A percentile compares a stretch with the other conserved stretches of the same genome.
Conservation (phyloP, 1,140 invertebrate species). For the Diuraphis noxia region DNA sequence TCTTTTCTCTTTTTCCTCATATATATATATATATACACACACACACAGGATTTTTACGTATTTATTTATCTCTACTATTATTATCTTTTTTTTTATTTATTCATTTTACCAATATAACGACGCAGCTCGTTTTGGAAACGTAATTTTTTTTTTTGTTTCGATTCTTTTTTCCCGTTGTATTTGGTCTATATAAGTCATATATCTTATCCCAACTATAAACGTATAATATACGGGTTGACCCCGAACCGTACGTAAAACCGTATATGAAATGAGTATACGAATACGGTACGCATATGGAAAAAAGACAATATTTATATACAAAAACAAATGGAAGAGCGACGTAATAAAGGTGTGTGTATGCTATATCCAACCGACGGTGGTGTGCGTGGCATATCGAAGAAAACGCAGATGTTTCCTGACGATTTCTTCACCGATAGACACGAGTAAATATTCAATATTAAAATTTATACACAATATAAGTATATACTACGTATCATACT, state of each 20-base stretch:
- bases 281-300: background rate
- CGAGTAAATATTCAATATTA: constrained; percentile 52
- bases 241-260: background rate
- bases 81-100: background rate
- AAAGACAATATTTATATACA: constrained; percentile 17
- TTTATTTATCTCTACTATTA: constrained; percentile 13
- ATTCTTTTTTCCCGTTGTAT: background rate
- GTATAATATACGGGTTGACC: constrained; percentile 5
- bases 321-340: background rate
- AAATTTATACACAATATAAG: background rate
- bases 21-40: too few species aligned
- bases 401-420: constrained; percentile 47
- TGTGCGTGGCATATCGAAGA: constrained; percentile 19
- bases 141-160: background rate
- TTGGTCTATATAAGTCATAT: constrained; percentile 26
- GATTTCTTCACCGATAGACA: constrained; percentile 47
- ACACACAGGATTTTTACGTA: background rate
- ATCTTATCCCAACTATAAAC: background rate
- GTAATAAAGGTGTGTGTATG: constrained; percentile 19
- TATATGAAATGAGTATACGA: background rate
- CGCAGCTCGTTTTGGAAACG: constrained; percentile 18
- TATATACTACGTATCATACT: constrained; percentile 16
- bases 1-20: background rate
- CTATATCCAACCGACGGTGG: background rate
- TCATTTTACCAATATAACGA: constrained; percentile 23